phyloP scores from a whole-genome alignment of 35 echinoderm and acorn worm species.

The Lytechinus pictus region DNA sequence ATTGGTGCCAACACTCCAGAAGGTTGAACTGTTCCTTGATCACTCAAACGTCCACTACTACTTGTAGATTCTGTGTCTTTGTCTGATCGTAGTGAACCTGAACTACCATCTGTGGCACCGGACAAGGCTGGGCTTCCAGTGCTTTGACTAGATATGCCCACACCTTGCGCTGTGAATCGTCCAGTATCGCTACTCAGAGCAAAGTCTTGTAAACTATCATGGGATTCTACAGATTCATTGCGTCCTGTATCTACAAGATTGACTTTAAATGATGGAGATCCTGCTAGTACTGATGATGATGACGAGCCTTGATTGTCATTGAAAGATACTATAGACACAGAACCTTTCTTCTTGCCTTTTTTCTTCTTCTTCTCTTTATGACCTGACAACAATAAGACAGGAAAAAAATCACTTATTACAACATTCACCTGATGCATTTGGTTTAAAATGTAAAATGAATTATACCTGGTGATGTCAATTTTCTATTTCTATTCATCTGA shows the following conservation, averaged over 20 bases:
- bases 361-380: conserved; percentile 93
- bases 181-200: conserved; percentile 31
- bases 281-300: conserved; percentile 10
- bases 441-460: too few species aligned
- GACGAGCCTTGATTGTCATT: conserved; percentile 71
- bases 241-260: conserved; percentile 42
- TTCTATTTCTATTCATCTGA: too few species aligned
- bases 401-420: neutral
- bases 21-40: neutral
- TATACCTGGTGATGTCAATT: too few species aligned
- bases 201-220: conserved; percentile 50
- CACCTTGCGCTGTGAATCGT: neutral
- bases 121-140: neutral
- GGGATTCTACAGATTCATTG: conserved; percentile 59
- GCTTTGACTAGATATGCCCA: neutral
- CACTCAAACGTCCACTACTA: neutral
- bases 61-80: neutral
- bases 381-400: conserved; percentile 60
- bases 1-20: neutral
- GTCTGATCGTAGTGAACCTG: neutral
- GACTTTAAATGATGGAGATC: conserved; percentile 36
- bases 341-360: conserved; percentile 92
- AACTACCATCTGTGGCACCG: neutral
- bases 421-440: neutral
- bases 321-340: conserved; percentile 92